A percentile compares a stretch with the other conserved stretches of the same genome.
Conservation (phyloP, 2,888 invertebrate species). For the Polymixis flavicincta region DNA sequence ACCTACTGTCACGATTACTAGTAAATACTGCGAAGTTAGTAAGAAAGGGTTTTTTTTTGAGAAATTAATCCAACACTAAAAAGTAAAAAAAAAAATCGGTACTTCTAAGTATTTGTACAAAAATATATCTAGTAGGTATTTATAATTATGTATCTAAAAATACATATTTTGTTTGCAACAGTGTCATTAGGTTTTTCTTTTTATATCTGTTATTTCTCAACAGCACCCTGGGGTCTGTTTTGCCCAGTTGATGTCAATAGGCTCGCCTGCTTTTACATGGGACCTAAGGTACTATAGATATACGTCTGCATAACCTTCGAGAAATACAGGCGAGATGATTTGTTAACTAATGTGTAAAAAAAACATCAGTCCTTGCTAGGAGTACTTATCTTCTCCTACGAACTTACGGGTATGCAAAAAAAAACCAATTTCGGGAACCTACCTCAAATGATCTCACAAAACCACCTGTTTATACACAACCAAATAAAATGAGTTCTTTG, state of each 20-base stretch:
- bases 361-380: not conserved
- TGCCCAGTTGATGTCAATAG: not conserved
- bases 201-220: not conserved
- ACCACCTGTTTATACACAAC: not conserved
- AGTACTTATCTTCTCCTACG: too few relatives aligned
- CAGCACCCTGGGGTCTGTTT: not conserved
- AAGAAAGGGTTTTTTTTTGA: not conserved
- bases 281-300: not conserved
- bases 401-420: not conserved
- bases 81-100: too few relatives aligned
- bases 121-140: not conserved
- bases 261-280: not conserved
- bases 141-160: too few relatives aligned
- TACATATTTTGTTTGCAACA: too few relatives aligned
- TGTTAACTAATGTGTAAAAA: not conserved
- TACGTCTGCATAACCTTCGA: not conserved
- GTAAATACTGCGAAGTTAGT: not conserved
- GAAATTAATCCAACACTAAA: not conserved
- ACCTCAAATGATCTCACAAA: conserved; percentile 7
- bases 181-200: too few relatives aligned
- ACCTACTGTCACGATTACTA: conserved; percentile 49
- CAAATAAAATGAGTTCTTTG: conserved; percentile 17
- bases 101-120: not conserved
- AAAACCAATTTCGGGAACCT: not conserved
- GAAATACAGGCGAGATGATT: not conserved